Evolutionary conservation across 2,113 vertebrate species (phyloP).

Genomic region (Malurus cyaneus): DNA sequence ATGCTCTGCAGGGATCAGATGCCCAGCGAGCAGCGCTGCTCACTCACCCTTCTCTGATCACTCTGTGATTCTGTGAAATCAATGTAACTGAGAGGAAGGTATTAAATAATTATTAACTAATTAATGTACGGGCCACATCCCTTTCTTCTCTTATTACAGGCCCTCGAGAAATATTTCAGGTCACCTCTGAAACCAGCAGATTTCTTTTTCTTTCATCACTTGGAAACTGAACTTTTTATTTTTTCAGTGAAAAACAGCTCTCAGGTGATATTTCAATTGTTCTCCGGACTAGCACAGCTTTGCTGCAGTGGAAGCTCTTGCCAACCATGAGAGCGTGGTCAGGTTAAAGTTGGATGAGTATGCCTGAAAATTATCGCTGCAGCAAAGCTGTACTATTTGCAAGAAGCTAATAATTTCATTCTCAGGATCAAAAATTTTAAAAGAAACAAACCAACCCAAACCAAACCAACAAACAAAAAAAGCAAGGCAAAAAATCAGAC

Average conservation of each 20-base stretch:
- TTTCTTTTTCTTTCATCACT: background rate
- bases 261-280: background rate
- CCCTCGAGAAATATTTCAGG: background rate
- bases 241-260: background rate
- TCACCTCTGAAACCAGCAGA: background rate
- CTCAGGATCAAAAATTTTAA: background rate
- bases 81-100: background rate
- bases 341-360: background rate
- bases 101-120: background rate
- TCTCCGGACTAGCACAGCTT: background rate
- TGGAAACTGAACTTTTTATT: background rate
- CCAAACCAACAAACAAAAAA: too few relatives aligned
- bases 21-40: fast-evolving
- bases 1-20: background rate
- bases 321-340: background rate
- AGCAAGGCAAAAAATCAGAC: too few relatives aligned
- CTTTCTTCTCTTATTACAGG: background rate
- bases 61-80: background rate
- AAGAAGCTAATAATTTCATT: background rate
- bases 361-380: background rate
- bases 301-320: background rate
- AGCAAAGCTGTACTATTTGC: background rate
- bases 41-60: background rate
- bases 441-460: too few relatives aligned
- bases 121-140: background rate